Conservation (phyloP, 2,797 vertebrate genomes). For the Pseudomugil gertrudae region DNA sequence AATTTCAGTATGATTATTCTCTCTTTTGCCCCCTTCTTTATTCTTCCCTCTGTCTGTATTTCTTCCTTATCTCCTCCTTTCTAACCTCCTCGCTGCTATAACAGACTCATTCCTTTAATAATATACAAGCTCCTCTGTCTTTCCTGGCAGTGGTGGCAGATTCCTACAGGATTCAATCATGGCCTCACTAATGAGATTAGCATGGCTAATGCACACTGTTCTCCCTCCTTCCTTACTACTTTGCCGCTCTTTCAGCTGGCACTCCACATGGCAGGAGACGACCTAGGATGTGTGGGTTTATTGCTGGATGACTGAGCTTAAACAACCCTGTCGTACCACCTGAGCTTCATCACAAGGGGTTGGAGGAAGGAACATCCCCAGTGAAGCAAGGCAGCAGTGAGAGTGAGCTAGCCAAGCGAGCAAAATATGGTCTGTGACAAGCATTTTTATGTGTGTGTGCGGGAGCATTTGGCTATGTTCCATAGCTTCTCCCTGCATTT, state of each 20-base stretch:
- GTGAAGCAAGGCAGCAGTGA: conserved; percentile 24
- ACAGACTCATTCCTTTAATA: conserved; percentile 64
- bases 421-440: conserved; percentile 19
- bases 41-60: background rate
- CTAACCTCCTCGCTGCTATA: conserved; percentile 13
- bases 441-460: conserved; percentile 7
- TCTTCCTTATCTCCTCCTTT: background rate
- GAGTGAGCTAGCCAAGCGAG: conserved; percentile 13
- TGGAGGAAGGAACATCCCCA: conserved; percentile 28
- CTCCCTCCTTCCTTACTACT: conserved; percentile 13
- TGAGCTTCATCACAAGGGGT: conserved; percentile 14
- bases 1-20: conserved; percentile 7
- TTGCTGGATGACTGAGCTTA: conserved; percentile 27
- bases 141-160: conserved; percentile 52
- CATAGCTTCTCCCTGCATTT: conserved; percentile 27
- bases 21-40: too few relatives aligned
- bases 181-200: conserved; percentile 71
- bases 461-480: conserved; percentile 39
- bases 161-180: conserved; percentile 76
- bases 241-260: conserved; percentile 25
- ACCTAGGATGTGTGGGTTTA: conserved; percentile 31
- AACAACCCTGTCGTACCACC: conserved; percentile 17
- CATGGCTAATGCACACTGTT: conserved; percentile 64
- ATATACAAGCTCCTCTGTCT: conserved; percentile 64
- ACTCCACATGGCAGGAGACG: conserved; percentile 6